Conservation (phyloP, 2,888 invertebrate species). For the Plebejus melissa region DNA sequence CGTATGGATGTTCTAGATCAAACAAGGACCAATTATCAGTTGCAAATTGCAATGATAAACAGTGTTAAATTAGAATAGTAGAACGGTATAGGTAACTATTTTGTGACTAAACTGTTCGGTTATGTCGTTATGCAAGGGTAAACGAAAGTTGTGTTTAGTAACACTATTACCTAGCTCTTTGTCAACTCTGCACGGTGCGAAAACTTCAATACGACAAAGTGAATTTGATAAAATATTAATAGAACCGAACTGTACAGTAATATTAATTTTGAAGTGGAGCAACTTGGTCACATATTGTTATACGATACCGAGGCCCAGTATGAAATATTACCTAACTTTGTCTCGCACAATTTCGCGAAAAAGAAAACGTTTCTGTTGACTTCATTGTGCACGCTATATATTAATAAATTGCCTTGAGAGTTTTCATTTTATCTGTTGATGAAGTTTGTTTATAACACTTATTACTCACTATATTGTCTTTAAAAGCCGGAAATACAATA, state of each 20-base stretch:
- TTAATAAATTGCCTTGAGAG: constrained; percentile 12
- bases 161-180: neutral
- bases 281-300: constrained; percentile 25
- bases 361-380: constrained; percentile 17
- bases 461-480: neutral
- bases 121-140: neutral
- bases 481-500: neutral
- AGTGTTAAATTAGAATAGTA: no score
- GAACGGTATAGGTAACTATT: neutral
- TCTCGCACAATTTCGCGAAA: constrained; percentile 24
- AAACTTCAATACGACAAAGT: neutral
- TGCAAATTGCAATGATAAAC: no score
- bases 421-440: constrained; percentile 14
- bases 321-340: constrained; percentile 26
- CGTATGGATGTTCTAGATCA: no score
- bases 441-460: neutral
- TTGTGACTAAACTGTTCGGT: neutral
- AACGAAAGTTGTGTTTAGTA: neutral
- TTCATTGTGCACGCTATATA: constrained; percentile 25
- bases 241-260: constrained; percentile 13
- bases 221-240: constrained; percentile 13
- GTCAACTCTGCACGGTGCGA: neutral
- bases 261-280: constrained; percentile 17
- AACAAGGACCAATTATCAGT: no score
- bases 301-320: constrained; percentile 17